A percentile compares a stretch with the other conserved stretches of the same genome.
Conservation (phyloP, 2,888 invertebrate genomes). For the Falcaria lacertinaria region DNA sequence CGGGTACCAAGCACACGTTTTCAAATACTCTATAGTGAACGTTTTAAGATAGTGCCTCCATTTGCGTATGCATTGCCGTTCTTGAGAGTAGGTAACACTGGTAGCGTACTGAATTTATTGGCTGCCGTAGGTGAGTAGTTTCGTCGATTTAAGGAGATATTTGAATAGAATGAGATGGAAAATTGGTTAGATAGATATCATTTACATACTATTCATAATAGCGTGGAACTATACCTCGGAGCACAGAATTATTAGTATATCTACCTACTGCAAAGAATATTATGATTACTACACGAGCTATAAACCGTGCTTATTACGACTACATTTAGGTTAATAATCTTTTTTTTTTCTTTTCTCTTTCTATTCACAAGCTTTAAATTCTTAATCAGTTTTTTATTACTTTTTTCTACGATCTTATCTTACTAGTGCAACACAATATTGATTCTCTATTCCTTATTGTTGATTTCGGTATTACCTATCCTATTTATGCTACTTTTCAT, state of each 20-base stretch:
- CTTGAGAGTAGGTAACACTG: background rate
- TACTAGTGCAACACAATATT: too few relatives aligned
- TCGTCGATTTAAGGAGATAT: constrained; percentile 2
- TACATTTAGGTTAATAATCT: too few relatives aligned
- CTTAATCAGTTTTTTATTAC: too few relatives aligned
- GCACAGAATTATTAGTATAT: background rate
- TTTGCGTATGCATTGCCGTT: constrained; percentile 1
- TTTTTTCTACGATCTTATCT: too few relatives aligned
- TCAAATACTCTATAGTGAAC: constrained; percentile 1
- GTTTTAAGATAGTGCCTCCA: constrained; percentile 4
- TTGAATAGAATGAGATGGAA: background rate
- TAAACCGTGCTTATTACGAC: background rate
- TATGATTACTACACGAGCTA: background rate
- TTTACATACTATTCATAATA: background rate
- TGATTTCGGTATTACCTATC: too few relatives aligned
- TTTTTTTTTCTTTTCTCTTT: too few relatives aligned
- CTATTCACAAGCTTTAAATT: too few relatives aligned
- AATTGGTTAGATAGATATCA: background rate
- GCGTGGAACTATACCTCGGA: background rate
- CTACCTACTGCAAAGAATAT: too few relatives aligned
- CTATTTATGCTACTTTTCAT: too few relatives aligned
- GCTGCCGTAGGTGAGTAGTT: constrained; percentile 1
- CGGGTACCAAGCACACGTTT: constrained; percentile 2
- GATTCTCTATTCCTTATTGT: too few relatives aligned
- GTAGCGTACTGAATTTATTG: constrained; percentile 1